phyloP scores from a whole-genome alignment of 2,797 vertebrate species.

The Danio jaintianensis region DNA sequence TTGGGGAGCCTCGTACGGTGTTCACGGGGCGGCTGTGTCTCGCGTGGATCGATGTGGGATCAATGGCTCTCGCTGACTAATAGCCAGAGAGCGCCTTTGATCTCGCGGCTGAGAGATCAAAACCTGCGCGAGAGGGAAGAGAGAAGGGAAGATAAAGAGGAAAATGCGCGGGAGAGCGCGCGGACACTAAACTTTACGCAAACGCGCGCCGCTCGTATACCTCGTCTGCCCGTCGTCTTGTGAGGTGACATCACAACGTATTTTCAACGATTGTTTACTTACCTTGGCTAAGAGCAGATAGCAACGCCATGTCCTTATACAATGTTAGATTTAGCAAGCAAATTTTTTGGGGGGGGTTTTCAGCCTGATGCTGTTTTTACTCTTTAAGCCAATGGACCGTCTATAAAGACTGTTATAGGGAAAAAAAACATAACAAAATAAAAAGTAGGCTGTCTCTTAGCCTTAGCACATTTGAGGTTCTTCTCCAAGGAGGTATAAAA shows the following conservation, averaged over 20 bases:
- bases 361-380: neutral
- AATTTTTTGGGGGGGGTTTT: neutral
- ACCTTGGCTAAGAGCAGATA: neutral
- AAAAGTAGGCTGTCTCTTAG: neutral
- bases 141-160: conserved; percentile 69
- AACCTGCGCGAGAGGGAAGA: conserved; percentile 79
- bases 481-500: neutral
- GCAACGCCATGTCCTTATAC: neutral
- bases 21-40: conserved; percentile 86
- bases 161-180: conserved; percentile 78
- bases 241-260: conserved; percentile 37
- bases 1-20: conserved; percentile 83
- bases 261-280: conserved; percentile 8
- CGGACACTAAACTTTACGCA: conserved; percentile 77
- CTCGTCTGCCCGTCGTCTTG: conserved; percentile 21
- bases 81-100: conserved; percentile 90
- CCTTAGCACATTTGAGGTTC: neutral
- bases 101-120: conserved; percentile 89
- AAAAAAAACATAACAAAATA: neutral
- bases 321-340: neutral
- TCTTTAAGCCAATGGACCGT: no score
- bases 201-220: conserved; percentile 45
- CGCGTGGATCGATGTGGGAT: conserved; percentile 87
- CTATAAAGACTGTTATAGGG: neutral
- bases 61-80: conserved; percentile 90